A percentile compares a stretch with the other conserved stretches of the same genome.
These are phyloP conservation scores for Chamaetylas fuelleborni DNA, from an alignment of 2,113 vertebrate species.

Conservation along the genomic window DNA sequence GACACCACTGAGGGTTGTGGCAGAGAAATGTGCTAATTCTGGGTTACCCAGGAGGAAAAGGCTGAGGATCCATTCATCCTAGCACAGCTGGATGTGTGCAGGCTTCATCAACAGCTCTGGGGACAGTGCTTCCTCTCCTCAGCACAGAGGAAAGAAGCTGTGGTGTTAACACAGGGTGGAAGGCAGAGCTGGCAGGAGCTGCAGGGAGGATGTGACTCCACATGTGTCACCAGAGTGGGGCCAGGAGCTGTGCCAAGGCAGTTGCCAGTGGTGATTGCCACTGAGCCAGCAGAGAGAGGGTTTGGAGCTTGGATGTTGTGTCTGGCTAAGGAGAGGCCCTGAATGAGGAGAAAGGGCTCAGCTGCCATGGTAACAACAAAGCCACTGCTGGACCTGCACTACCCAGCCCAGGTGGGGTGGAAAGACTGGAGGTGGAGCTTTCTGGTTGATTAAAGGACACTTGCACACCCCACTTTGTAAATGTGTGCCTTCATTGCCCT, in stretches of 20 bases:
- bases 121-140: neutral
- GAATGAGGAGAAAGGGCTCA: neutral
- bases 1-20: neutral
- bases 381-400: neutral
- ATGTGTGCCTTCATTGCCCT: rapidly evolving
- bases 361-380: neutral
- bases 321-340: neutral
- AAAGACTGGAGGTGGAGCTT: neutral
- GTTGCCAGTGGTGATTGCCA: neutral
- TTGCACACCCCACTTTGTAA: neutral
- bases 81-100: rapidly evolving
- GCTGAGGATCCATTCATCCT: neutral
- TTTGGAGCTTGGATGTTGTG: neutral
- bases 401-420: rapidly evolving
- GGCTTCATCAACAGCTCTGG: neutral
- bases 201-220: neutral
- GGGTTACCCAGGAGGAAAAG: neutral
- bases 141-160: neutral
- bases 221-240: neutral
- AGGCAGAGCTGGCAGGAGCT: neutral
- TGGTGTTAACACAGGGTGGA: neutral
- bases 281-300: neutral
- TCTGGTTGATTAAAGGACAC: neutral
- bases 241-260: neutral
- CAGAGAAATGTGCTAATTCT: neutral